Conservation (phyloP, 2,113 vertebrate species). For the Oenanthe melanoleuca region DNA sequence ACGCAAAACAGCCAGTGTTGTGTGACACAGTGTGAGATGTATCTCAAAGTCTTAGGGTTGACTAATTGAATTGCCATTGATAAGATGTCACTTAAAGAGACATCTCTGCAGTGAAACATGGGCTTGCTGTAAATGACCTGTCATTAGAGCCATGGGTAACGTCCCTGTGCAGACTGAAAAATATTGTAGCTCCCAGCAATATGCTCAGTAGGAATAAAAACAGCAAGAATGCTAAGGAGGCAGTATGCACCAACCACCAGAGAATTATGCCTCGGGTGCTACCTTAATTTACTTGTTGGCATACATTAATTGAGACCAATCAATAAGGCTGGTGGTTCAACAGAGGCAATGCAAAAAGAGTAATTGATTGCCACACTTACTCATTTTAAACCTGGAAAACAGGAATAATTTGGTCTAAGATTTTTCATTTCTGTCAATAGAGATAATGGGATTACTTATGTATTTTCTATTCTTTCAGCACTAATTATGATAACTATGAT, state of each 20-base stretch:
- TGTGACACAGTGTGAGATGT: constrained; percentile 56
- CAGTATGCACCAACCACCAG: constrained; percentile 46
- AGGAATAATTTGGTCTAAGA: constrained; percentile 43
- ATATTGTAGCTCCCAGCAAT: constrained; percentile 77
- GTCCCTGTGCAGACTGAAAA: constrained; percentile 81
- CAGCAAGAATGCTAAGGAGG: constrained; percentile 47
- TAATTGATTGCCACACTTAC: constrained; percentile 15
- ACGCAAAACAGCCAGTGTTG: constrained; percentile 61
- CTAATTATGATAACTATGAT: constrained; percentile 22
- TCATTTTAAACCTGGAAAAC: constrained; percentile 45
- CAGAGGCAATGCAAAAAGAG: constrained; percentile 36
- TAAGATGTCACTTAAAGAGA: constrained; percentile 84
- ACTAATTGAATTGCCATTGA: constrained; percentile 92
- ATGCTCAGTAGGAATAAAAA: constrained; percentile 76
- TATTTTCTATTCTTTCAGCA: constrained; percentile 23
- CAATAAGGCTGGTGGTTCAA: constrained; percentile 73
- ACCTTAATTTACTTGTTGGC: constrained; percentile 79
- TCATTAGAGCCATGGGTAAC: constrained; percentile 80
- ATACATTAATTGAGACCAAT: constrained; percentile 80
- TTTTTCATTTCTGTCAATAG: constrained; percentile 56
- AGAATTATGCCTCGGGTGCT: constrained; percentile 77
- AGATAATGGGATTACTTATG: constrained; percentile 40
- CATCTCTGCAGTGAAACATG: constrained; percentile 78
- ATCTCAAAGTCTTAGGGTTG: constrained; percentile 64
- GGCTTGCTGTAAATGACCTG: constrained; percentile 80